These are phyloP conservation scores for Frieseomelitta varia DNA, from an alignment of 1,140 invertebrate genomes.

Conservation along the genomic window DNA sequence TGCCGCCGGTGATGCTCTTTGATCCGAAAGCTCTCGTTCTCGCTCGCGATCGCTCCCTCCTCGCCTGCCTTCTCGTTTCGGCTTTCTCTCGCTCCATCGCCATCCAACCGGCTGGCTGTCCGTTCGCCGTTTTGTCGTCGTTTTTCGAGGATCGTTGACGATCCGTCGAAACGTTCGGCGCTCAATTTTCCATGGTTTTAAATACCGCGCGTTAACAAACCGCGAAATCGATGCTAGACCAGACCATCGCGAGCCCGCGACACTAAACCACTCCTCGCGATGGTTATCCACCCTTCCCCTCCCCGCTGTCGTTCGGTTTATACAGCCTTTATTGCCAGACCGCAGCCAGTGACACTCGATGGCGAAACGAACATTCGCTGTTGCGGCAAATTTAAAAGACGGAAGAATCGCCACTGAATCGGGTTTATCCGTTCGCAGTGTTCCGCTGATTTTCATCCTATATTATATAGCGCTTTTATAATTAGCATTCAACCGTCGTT, in stretches of 20 bases:
- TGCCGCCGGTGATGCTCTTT: conserved; percentile 11
- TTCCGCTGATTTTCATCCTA: background rate
- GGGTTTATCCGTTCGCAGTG: background rate
- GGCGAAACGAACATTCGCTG: background rate
- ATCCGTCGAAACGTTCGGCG: background rate
- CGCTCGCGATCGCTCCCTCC: background rate
- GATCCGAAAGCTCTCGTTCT: background rate
- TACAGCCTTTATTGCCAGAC: conserved; percentile 4
- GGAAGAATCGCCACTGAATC: background rate
- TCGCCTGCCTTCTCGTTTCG: background rate
- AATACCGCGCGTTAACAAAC: conserved; percentile 19
- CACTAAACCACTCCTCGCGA: background rate
- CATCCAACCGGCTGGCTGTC: background rate
- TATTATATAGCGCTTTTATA: background rate
- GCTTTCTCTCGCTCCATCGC: background rate
- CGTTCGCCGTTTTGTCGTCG: no score
- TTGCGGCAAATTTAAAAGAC: background rate
- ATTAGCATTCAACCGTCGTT: background rate
- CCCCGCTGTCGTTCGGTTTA: background rate
- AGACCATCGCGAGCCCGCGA: background rate
- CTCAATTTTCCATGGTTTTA: conserved; percentile 31
- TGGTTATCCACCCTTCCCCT: background rate
- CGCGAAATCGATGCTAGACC: conserved; percentile 9
- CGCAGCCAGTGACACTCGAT: background rate
- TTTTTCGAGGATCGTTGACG: background rate